Conservation (phyloP, 92 coral and sea anemone genomes). For the Nematostella vectensis region DNA sequence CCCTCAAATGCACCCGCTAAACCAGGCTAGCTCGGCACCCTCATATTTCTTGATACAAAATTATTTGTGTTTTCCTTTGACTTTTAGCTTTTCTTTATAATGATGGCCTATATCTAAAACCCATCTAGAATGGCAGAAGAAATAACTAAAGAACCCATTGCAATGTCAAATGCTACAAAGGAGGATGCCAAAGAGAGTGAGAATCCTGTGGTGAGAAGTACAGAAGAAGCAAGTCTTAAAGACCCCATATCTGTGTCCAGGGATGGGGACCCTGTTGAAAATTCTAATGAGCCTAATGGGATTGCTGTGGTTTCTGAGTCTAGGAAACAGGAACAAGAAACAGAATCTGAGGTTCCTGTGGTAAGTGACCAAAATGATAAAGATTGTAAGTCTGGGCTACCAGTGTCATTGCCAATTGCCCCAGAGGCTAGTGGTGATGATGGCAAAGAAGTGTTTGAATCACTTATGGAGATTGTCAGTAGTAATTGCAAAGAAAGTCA, state of each 20-base stretch:
- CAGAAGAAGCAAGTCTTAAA: background rate
- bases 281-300: too few relatives aligned
- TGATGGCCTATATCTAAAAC: too few relatives aligned
- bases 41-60: too few relatives aligned
- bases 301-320: too few relatives aligned
- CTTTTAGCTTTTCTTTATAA: too few relatives aligned
- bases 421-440: slow-evolving; percentile 9
- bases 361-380: background rate
- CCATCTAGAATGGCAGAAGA: too few relatives aligned
- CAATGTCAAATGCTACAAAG: too few relatives aligned
- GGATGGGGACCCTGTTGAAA: background rate
- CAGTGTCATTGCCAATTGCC: background rate
- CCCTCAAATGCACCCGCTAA: too few relatives aligned
- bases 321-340: too few relatives aligned
- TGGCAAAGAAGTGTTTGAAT: slow-evolving; percentile 58
- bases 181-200: background rate
- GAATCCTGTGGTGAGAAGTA: background rate
- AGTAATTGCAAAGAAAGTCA: slow-evolving; percentile 10
- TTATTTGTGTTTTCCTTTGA: too few relatives aligned
- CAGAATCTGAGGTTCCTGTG: background rate
- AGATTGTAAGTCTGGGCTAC: background rate
- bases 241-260: background rate
- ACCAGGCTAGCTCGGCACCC: too few relatives aligned
- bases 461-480: slow-evolving; percentile 85
- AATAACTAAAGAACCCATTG: too few relatives aligned